Percentiles rank a stretch among this genome's conserved stretches.
Evolutionary conservation across 2,888 invertebrate genomes (phyloP).

Genomic region (Sesamia inferens): DNA sequence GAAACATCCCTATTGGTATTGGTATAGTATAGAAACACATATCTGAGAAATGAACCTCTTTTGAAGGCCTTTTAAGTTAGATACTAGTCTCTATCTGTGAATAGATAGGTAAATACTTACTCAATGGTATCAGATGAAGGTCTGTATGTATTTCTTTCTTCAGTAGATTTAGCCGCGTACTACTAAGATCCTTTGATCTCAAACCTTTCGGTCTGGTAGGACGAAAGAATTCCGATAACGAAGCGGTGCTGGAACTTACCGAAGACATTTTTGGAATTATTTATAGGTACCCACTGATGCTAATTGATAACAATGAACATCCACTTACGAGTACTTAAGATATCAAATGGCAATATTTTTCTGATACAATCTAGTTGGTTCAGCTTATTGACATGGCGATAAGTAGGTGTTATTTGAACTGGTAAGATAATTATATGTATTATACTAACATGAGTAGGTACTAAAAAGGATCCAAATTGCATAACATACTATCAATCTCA

Average conservation of each 20-base stretch:
- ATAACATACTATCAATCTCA: too few relatives aligned
- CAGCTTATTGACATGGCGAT: neutral
- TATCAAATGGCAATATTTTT: slow-evolving; percentile 5
- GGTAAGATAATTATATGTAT: too few relatives aligned
- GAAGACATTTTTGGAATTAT: slow-evolving; percentile 70
- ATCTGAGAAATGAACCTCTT: neutral
- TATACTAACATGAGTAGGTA: too few relatives aligned
- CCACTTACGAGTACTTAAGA: neutral
- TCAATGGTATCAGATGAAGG: slow-evolving; percentile 85
- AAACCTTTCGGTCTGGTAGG: slow-evolving; percentile 81
- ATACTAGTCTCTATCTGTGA: neutral
- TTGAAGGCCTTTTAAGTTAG: too few relatives aligned
- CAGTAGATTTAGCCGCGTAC: slow-evolving; percentile 88
- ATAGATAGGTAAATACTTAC: too few relatives aligned
- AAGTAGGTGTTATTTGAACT: too few relatives aligned
- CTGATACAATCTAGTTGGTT: slow-evolving; percentile 35
- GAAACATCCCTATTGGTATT: too few relatives aligned
- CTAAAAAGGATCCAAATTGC: too few relatives aligned
- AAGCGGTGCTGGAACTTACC: slow-evolving; percentile 75
- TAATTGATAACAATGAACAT: neutral
- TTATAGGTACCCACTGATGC: neutral
- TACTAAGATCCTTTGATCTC: slow-evolving; percentile 79
- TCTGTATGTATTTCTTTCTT: slow-evolving; percentile 91
- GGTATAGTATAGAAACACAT: neutral
- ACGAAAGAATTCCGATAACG: slow-evolving; percentile 83